These are phyloP conservation scores for Cassiopea xamachana DNA, from an alignment of 30 jellyfish, hydroid and myxozoan species.

Conservation along the genomic window DNA sequence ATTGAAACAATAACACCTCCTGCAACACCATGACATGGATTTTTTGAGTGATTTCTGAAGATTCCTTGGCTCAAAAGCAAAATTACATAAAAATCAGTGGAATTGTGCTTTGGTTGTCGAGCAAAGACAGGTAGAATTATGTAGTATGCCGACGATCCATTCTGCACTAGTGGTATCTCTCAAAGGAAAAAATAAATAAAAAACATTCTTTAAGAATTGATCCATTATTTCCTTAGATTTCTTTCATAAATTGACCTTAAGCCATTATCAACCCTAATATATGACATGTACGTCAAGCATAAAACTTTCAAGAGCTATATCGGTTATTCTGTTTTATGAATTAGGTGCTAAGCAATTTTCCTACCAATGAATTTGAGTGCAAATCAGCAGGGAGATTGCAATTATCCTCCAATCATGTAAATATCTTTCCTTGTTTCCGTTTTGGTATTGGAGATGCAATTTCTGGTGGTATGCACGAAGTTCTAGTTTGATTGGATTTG, in stretches of 20 bases:
- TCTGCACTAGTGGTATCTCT: not conserved
- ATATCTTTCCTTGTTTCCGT: too few species aligned
- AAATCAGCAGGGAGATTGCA: too few species aligned
- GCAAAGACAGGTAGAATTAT: not conserved
- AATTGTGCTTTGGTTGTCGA: not conserved
- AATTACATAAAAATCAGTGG: not conserved
- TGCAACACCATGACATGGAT: slow-evolving; percentile 49
- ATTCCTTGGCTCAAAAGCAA: not conserved
- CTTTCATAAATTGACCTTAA: not conserved
- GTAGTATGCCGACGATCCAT: not conserved
- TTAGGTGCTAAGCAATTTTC: not conserved
- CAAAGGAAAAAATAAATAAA: not conserved
- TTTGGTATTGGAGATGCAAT: too few species aligned
- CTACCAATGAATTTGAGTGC: too few species aligned
- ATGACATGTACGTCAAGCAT: not conserved
- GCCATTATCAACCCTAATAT: not conserved
- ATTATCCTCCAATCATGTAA: too few species aligned
- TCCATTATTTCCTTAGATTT: not conserved
- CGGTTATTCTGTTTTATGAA: not conserved
- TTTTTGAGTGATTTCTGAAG: not conserved
- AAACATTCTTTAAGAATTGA: not conserved
- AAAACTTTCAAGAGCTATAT: not conserved
- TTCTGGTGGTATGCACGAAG: too few species aligned
- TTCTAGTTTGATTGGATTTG: too few species aligned
- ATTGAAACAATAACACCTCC: slow-evolving; percentile 71